phyloP scores from a whole-genome alignment of 2,888 invertebrate genomes.

The Drosophila mercatorum region DNA sequence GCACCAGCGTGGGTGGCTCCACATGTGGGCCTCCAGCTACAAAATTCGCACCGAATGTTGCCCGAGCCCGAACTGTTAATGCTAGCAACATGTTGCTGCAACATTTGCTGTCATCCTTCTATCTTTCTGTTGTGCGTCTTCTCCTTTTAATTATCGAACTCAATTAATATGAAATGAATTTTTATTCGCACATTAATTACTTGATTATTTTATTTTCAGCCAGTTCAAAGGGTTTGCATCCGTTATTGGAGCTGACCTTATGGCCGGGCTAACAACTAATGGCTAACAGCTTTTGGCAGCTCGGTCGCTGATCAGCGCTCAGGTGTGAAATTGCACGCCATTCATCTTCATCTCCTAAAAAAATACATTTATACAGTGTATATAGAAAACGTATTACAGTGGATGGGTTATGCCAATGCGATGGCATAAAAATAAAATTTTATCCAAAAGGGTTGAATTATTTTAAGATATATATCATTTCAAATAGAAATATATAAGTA shows the following conservation, averaged over 20 bases:
- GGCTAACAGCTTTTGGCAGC: constrained; percentile 56
- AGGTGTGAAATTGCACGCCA: constrained; percentile 76
- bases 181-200: constrained; percentile 72
- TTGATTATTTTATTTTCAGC: constrained; percentile 51
- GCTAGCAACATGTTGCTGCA: constrained; percentile 54
- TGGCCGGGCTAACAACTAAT: background rate
- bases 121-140: constrained; percentile 1
- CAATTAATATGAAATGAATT: constrained; percentile 73
- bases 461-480: too few relatives aligned
- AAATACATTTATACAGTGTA: background rate
- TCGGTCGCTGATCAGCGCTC: constrained; percentile 58
- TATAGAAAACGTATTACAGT: background rate
- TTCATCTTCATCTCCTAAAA: constrained; percentile 43
- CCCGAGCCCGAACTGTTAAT: background rate
- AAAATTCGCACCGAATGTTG: constrained; percentile 11
- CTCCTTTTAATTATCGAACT: constrained; percentile 65
- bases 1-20: constrained; percentile 32
- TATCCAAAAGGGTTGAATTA: too few relatives aligned
- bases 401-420: background rate
- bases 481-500: background rate
- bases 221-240: constrained; percentile 13
- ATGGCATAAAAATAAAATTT: background rate
- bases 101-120: constrained; percentile 34
- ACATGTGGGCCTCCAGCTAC: constrained; percentile 18
- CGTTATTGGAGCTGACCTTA: constrained; percentile 19